These are phyloP conservation scores for Trigoniulus corallinus DNA, from an alignment of 1,140 invertebrate species.

Conservation along the genomic window DNA sequence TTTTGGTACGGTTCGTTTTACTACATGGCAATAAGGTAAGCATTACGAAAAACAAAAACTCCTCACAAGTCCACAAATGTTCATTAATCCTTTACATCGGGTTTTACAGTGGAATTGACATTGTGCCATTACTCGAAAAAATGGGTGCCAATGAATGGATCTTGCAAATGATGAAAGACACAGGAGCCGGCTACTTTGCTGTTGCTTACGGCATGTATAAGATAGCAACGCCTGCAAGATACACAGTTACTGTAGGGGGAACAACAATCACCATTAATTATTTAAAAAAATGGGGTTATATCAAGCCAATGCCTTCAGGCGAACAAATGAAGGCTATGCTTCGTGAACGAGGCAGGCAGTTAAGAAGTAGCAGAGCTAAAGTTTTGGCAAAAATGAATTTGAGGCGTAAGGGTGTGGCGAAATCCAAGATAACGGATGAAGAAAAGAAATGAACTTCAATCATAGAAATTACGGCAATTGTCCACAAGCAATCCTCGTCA, in stretches of 20 bases:
- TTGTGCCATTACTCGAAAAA: slow-evolving; percentile 53
- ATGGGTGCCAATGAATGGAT: slow-evolving; percentile 57
- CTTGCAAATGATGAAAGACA: slow-evolving; percentile 49
- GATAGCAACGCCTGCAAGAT: slow-evolving; percentile 70
- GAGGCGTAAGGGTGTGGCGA: not conserved
- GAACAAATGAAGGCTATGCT: slow-evolving; percentile 41
- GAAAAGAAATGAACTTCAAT: too few relatives aligned
- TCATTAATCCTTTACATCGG: too few relatives aligned
- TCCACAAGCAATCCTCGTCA: too few relatives aligned
- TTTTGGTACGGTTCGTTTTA: slow-evolving; percentile 76
- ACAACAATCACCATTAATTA: slow-evolving; percentile 52
- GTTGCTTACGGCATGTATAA: slow-evolving; percentile 81
- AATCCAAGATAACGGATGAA: too few relatives aligned
- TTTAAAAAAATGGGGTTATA: slow-evolving; percentile 43
- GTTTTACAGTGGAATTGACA: slow-evolving; percentile 61
- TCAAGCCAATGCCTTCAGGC: slow-evolving; percentile 43
- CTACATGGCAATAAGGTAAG: slow-evolving; percentile 65
- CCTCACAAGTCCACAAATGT: too few relatives aligned
- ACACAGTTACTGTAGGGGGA: slow-evolving; percentile 68
- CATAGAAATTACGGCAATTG: too few relatives aligned
- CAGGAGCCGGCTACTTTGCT: slow-evolving; percentile 64
- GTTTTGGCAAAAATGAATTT: not conserved
- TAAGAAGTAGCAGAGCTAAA: slow-evolving; percentile 19
- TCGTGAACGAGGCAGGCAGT: slow-evolving; percentile 33
- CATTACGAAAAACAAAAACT: slow-evolving; percentile 8